Evolutionary conservation across 2,797 vertebrate genomes (phyloP).

Genomic region (Fundulus diaphanus): DNA sequence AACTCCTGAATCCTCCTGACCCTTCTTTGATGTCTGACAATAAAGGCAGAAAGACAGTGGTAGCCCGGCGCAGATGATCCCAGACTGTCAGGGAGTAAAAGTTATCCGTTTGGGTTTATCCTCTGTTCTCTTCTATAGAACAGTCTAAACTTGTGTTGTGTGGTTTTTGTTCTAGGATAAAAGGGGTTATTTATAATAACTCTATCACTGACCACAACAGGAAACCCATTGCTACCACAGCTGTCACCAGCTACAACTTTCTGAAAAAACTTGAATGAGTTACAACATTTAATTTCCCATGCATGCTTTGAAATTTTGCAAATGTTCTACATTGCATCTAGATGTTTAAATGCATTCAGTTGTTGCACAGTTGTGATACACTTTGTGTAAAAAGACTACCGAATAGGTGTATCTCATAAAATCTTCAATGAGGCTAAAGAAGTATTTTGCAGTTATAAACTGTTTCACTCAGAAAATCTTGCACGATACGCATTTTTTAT

Average conservation of each 20-base stretch:
- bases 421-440: background rate
- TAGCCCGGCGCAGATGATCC: too few species aligned
- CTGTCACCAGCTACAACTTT: background rate
- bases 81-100: too few species aligned
- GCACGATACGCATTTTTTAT: slow-evolving; percentile 25
- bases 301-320: background rate
- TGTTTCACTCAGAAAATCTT: slow-evolving; percentile 6
- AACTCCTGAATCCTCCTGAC: too few species aligned
- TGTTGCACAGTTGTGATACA: background rate
- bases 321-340: background rate
- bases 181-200: too few species aligned
- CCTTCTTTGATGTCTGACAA: too few species aligned
- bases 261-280: background rate
- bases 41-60: too few species aligned
- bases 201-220: background rate
- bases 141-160: too few species aligned
- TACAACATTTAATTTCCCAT: background rate
- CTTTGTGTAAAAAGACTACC: background rate
- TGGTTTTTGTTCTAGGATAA: too few species aligned
- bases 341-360: background rate
- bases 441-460: background rate
- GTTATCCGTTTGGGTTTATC: too few species aligned
- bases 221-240: too few species aligned
- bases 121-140: too few species aligned
- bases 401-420: background rate